A percentile compares a stretch with the other conserved stretches of the same genome.
Evolutionary conservation across 2,797 vertebrate genomes (phyloP).

Genomic region (Arremon aurantiirostris): DNA sequence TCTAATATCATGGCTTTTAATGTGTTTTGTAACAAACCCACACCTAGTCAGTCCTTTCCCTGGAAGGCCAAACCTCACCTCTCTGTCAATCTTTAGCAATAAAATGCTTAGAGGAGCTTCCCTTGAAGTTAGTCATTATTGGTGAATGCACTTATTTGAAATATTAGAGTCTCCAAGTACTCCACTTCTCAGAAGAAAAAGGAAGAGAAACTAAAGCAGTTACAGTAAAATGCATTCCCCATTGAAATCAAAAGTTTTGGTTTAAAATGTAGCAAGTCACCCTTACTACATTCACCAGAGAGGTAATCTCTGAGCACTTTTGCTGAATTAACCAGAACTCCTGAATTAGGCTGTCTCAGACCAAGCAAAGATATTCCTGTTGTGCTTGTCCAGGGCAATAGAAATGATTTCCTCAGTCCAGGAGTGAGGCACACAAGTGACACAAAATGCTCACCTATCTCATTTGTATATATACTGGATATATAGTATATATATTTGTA

Average conservation of each 20-base stretch:
- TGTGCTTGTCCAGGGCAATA: not conserved
- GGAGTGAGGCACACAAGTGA: not conserved
- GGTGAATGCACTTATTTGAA: not conserved
- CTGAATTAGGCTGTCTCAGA: not conserved
- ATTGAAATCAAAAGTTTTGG: not conserved
- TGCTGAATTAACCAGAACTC: not conserved
- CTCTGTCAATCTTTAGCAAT: not conserved
- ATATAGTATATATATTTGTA: no score
- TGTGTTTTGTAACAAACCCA: not conserved
- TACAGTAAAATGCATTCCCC: not conserved
- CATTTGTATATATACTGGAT: not conserved
- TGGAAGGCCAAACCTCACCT: not conserved
- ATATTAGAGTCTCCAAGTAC: not conserved
- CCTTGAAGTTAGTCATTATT: not conserved
- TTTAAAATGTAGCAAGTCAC: not conserved
- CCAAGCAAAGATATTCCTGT: not conserved
- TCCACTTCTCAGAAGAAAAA: not conserved
- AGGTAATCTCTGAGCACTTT: not conserved
- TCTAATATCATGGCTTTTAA: not conserved
- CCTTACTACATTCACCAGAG: not conserved
- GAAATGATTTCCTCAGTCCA: not conserved
- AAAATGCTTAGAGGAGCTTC: not conserved
- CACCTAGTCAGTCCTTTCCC: not conserved
- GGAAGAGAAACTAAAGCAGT: not conserved
- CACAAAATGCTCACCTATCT: accelerated